These are phyloP conservation scores for Kryptolebias ocellatus DNA, from an alignment of 2,797 vertebrate species.

Conservation along the genomic window DNA sequence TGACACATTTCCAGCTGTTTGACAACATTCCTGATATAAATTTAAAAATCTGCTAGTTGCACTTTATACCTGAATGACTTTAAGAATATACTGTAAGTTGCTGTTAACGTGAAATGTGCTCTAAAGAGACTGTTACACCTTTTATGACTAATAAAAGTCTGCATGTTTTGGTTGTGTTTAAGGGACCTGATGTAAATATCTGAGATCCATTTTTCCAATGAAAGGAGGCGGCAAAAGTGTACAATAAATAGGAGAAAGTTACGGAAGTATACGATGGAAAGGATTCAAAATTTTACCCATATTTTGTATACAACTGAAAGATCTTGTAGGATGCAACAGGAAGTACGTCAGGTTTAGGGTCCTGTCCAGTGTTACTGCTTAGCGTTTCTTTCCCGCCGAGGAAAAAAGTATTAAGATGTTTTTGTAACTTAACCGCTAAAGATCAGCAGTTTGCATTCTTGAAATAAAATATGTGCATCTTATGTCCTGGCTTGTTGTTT, in stretches of 20 bases:
- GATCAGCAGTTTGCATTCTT: conserved; percentile 65
- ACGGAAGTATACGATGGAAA: neutral
- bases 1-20: conserved; percentile 8
- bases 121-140: too few species aligned
- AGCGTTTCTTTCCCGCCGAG: conserved; percentile 34
- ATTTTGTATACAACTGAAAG: conserved; percentile 61
- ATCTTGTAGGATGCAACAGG: conserved; percentile 10
- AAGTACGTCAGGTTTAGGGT: neutral
- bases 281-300: conserved; percentile 58
- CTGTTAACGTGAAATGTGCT: too few species aligned
- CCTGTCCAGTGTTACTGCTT: conserved; percentile 27
- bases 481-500: conserved; percentile 19
- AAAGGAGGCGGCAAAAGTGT: conserved; percentile 13
- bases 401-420: conserved; percentile 29
- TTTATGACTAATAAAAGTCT: too few species aligned
- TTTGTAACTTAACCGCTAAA: conserved; percentile 64
- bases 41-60: conserved; percentile 59
- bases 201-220: too few species aligned
- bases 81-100: too few species aligned
- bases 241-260: conserved; percentile 24
- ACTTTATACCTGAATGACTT: conserved; percentile 36
- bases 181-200: too few species aligned
- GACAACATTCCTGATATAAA: conserved; percentile 13
- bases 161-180: too few species aligned
- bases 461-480: conserved; percentile 55